Percentiles rank a stretch among this genome's conserved stretches.
phyloP scores from a whole-genome alignment of 2,888 invertebrate species.

The Dendrolimus pini region DNA sequence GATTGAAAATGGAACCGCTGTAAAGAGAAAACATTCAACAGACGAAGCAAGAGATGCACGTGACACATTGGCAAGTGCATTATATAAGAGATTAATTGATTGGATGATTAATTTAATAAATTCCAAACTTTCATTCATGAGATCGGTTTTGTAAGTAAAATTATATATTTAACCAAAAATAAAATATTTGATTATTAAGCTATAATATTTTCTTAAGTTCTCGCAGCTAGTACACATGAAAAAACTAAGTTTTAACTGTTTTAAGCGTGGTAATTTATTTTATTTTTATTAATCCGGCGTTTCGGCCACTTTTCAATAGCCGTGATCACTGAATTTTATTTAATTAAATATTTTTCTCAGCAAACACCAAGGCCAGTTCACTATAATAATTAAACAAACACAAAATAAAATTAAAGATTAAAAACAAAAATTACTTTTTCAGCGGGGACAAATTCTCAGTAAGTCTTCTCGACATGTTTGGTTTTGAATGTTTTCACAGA shows the following conservation, averaged over 20 bases:
- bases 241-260: too few species aligned
- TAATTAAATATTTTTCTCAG: too few species aligned
- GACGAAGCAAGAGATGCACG: conserved; percentile 90
- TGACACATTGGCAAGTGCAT: conserved; percentile 89
- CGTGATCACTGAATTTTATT: too few species aligned
- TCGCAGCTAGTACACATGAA: too few species aligned
- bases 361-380: too few species aligned
- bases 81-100: conserved; percentile 91
- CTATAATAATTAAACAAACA: too few species aligned
- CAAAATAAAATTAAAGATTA: too few species aligned
- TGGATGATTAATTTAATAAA: conserved; percentile 93
- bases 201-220: too few species aligned
- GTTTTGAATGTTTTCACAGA: conserved; percentile 92
- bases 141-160: conserved; percentile 89
- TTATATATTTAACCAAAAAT: neutral
- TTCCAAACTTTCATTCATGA: conserved; percentile 86
- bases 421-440: conserved; percentile 30
- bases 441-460: conserved; percentile 91
- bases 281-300: too few species aligned
- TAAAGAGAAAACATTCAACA: conserved; percentile 80
- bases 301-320: too few species aligned
- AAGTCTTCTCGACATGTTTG: conserved; percentile 91
- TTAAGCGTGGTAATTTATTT: too few species aligned
- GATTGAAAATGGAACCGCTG: conserved; percentile 84
- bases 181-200: too few species aligned